phyloP scores from a whole-genome alignment of 2,113 vertebrate species.

The Engystomops pustulosus region DNA sequence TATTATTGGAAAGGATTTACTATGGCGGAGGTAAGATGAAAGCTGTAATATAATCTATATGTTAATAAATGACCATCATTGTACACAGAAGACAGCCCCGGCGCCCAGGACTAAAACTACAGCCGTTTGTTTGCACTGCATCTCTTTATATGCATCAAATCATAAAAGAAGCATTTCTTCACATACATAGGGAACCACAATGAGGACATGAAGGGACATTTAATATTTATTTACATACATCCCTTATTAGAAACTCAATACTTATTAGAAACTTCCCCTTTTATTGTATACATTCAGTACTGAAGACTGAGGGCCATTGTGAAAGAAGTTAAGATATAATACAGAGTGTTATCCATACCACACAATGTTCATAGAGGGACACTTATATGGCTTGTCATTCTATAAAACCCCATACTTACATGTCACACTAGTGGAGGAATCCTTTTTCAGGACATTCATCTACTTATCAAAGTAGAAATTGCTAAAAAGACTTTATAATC shows the following conservation, averaged over 20 bases:
- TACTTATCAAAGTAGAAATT: too few relatives aligned
- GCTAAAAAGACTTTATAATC: too few relatives aligned
- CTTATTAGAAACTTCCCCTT: not conserved
- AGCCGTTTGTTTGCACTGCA: constrained; percentile 17
- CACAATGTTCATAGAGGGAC: too few relatives aligned
- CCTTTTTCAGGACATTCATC: too few relatives aligned
- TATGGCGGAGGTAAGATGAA: not conserved
- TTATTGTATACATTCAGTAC: not conserved
- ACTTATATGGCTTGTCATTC: too few relatives aligned
- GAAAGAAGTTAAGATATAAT: not conserved
- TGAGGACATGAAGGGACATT: constrained; percentile 13
- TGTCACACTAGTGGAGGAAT: too few relatives aligned
- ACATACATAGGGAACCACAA: constrained; percentile 8
- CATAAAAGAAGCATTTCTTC: constrained; percentile 23
- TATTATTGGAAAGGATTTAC: not conserved
- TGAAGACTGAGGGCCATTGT: not conserved
- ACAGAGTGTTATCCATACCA: too few relatives aligned
- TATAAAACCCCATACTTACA: too few relatives aligned
- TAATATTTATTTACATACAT: constrained; percentile 2
- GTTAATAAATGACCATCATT: constrained; percentile 35
- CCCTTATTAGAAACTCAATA: constrained; percentile 18
- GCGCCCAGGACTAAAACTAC: constrained; percentile 11
- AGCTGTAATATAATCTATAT: constrained; percentile 42
- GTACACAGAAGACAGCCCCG: constrained; percentile 1
- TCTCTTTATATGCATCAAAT: constrained; percentile 10